Evolutionary conservation across 2,888 invertebrate genomes (phyloP).

Genomic region (Gryllus longicercus): DNA sequence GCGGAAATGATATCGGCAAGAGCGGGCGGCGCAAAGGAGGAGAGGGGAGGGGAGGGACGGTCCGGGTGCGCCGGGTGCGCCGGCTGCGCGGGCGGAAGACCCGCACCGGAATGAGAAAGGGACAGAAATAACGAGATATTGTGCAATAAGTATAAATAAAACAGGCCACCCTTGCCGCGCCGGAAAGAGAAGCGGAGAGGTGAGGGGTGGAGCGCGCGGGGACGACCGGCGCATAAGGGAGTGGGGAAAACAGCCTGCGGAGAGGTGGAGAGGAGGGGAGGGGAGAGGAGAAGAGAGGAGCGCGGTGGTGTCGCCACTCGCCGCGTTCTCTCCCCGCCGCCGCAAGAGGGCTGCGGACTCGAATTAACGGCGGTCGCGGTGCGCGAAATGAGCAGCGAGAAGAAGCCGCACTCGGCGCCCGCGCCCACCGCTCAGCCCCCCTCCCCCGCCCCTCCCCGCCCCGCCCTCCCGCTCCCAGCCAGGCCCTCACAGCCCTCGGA

Average conservation of each 20-base stretch:
- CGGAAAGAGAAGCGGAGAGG: neutral
- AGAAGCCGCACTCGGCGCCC: constrained; percentile 4
- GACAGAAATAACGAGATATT: constrained; percentile 10
- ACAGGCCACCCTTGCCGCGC: neutral
- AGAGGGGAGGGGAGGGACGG: neutral
- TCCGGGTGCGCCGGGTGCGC: neutral
- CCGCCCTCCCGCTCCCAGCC: neutral
- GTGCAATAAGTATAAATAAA: constrained; percentile 17
- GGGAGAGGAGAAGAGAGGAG: neutral
- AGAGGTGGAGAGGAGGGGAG: no score
- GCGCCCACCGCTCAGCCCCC: neutral
- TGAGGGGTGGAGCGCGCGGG: neutral
- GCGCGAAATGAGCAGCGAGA: constrained; percentile 17
- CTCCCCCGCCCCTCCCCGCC: neutral
- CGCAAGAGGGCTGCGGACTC: neutral
- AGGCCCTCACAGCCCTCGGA: neutral
- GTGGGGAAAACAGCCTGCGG: neutral
- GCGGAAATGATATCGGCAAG: constrained; percentile 2
- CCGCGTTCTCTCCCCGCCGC: neutral
- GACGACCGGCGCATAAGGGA: neutral
- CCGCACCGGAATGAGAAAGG: constrained; percentile 10
- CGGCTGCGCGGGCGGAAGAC: neutral
- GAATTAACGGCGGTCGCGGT: constrained; percentile 4
- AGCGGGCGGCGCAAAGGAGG: neutral
- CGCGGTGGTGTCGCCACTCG: neutral